A percentile compares a stretch with the other conserved stretches of the same genome.
phyloP scores from a whole-genome alignment of 2,113 vertebrate genomes.

The Alexandromys fortis region DNA sequence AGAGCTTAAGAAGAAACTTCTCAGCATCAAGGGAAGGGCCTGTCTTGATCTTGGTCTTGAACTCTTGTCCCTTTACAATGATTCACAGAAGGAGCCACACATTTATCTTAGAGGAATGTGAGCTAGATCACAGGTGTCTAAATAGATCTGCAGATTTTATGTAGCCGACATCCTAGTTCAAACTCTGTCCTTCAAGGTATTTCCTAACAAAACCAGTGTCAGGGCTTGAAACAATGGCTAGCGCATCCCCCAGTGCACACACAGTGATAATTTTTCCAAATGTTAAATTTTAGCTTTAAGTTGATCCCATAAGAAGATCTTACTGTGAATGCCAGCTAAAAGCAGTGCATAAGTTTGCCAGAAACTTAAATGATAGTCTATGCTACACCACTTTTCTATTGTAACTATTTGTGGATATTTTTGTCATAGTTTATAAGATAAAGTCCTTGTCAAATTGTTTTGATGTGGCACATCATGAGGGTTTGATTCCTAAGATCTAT shows the following conservation, averaged over 20 bases:
- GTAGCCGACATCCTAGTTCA: background rate
- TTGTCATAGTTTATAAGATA: background rate
- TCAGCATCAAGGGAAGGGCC: too few species aligned
- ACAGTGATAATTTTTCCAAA: background rate
- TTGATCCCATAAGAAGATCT: background rate
- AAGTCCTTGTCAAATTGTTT: background rate
- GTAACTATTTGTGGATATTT: background rate
- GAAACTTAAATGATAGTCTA: background rate
- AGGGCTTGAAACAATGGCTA: background rate
- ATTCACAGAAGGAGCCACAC: background rate
- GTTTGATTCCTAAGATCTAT: background rate
- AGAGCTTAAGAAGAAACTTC: background rate
- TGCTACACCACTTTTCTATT: background rate
- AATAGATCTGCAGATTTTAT: background rate
- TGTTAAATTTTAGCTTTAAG: background rate
- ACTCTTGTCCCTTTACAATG: fast-evolving
- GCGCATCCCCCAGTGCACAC: background rate
- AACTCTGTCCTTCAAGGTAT: background rate
- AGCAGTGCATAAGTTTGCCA: background rate
- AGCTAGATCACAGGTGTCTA: too few species aligned
- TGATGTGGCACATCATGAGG: background rate
- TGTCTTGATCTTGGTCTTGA: background rate
- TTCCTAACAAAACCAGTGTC: background rate
- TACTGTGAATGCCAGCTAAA: background rate
- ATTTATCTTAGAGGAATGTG: background rate